Percentiles rank a stretch among this genome's conserved stretches.
Evolutionary conservation across 2,113 vertebrate genomes (phyloP).

Genomic region (Boleophthalmus pectinirostris): DNA sequence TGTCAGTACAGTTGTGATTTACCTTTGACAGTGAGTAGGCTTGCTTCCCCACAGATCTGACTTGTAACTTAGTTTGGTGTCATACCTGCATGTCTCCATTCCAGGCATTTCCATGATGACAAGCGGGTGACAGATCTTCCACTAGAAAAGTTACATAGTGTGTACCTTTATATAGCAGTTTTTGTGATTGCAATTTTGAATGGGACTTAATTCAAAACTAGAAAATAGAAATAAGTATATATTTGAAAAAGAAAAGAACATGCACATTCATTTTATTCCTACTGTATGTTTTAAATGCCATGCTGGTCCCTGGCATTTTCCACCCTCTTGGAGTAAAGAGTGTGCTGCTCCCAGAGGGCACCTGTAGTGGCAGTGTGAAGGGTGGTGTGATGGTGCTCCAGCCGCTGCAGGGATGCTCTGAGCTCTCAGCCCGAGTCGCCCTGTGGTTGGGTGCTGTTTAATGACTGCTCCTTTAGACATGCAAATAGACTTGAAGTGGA

Average conservation of each 20-base stretch:
- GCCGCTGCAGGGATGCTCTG: conserved; percentile 55
- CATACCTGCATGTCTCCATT: no score
- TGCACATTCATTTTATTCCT: conserved; percentile 62
- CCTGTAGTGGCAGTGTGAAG: conserved; percentile 54
- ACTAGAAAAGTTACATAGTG: no score
- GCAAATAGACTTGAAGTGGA: conserved; percentile 66
- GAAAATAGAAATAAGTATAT: background rate
- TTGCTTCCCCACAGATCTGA: no score
- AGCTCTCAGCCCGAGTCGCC: conserved; percentile 52
- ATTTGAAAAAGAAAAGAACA: conserved; percentile 12
- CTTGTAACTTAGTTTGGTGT: no score
- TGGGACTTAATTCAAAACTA: background rate
- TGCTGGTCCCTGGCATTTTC: conserved; percentile 68
- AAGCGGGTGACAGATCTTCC: no score
- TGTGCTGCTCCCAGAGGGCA: conserved; percentile 58
- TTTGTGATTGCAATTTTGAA: background rate
- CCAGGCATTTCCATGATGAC: no score
- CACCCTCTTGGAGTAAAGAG: conserved; percentile 63
- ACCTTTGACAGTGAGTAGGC: no score
- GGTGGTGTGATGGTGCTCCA: conserved; percentile 55
- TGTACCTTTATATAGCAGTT: no score
- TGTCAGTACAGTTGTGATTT: no score
- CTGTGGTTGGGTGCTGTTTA: conserved; percentile 67
- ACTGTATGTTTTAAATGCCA: conserved; percentile 57
- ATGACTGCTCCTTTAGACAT: conserved; percentile 70